A percentile compares a stretch with the other conserved stretches of the same genome.
Evolutionary conservation across 2,888 invertebrate genomes (phyloP).

Genomic region (Andricus curvator): DNA sequence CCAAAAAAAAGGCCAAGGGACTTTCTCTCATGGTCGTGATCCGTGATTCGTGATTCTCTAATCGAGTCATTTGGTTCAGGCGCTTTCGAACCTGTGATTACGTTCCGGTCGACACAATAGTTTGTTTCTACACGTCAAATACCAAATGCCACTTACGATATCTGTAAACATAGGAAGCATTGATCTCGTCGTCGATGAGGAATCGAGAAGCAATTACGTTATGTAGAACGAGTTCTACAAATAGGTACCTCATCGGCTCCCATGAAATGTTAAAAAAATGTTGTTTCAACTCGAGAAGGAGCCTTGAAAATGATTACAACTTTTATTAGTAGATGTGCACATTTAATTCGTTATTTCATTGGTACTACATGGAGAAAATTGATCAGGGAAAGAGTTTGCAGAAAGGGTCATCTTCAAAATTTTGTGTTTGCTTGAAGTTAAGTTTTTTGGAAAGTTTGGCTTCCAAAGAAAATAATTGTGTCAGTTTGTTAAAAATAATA

Average conservation of each 20-base stretch:
- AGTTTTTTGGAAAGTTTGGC: no score
- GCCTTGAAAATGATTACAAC: not conserved
- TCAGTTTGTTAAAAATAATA: no score
- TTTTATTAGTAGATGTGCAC: no score
- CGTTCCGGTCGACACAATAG: not conserved
- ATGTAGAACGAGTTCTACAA: not conserved
- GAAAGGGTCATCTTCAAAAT: no score
- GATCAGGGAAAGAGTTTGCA: no score
- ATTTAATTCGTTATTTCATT: no score
- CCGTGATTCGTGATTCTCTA: slow-evolving; percentile 45
- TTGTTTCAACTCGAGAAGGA: not conserved
- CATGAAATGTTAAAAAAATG: not conserved
- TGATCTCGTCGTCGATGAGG: not conserved
- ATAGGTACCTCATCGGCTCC: not conserved
- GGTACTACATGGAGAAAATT: no score
- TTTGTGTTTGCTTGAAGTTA: no score
- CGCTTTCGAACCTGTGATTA: slow-evolving; percentile 13
- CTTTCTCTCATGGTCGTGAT: slow-evolving; percentile 48
- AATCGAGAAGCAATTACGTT: slow-evolving; percentile 11
- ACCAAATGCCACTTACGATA: slow-evolving; percentile 4
- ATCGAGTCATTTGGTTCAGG: not conserved
- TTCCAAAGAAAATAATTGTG: no score
- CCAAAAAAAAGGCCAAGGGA: not conserved
- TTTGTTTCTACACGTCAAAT: slow-evolving; percentile 4
- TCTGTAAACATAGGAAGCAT: slow-evolving; percentile 8